Evolutionary conservation across 2,888 invertebrate species (phyloP), one percentile per base, ranked within the genome.

Genomic region (Nudaria mundana): DNA sequence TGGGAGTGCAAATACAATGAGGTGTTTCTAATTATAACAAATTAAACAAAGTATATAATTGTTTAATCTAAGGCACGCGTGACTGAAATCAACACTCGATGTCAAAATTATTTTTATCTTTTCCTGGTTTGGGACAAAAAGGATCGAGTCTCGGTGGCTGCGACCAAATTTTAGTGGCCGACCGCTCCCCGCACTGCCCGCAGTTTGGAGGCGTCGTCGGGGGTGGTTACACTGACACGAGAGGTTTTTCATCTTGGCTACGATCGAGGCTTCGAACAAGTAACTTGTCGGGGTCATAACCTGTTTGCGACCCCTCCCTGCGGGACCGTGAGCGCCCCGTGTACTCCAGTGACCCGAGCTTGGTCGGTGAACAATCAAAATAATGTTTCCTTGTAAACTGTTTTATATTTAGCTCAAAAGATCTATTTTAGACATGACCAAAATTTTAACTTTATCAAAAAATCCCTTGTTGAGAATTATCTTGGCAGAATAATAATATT

Each of bases 281-380:
- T 83, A 82, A 85, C 83, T 87, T 81, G 86, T 84, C 83, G 85
- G 81, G 87, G 87, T 87, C 87, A 87, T 85, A 87, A 86, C 87
- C 87, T 87, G 87, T 86, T 86, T 84, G 84, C 83, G 87, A 86
- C 87, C 87, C 86, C 81, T 82, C 84, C 78, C 83, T 77, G 66
- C 71, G 81, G 80, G 81, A 79, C 73, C 76, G 71, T 72, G 63
- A 66, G 66, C 71, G 72, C 70, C 65, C 62, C 64, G 68, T 75
- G 81, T 81, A 77, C 81, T 80, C 77, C 70, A 80, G 71, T 83
- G 79, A 81, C 84, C 81, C 74, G 75, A 64, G 66, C 57, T 60
- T 52, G 55, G 59, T 62, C 65, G 57, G 66, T 56, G 61, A 72
- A 71, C 73, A 70, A 70, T 71, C 64, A 68, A 71, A 73, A 67